phyloP scores from a whole-genome alignment of 2,113 vertebrate species.

The Pontoporia blainvillei region DNA sequence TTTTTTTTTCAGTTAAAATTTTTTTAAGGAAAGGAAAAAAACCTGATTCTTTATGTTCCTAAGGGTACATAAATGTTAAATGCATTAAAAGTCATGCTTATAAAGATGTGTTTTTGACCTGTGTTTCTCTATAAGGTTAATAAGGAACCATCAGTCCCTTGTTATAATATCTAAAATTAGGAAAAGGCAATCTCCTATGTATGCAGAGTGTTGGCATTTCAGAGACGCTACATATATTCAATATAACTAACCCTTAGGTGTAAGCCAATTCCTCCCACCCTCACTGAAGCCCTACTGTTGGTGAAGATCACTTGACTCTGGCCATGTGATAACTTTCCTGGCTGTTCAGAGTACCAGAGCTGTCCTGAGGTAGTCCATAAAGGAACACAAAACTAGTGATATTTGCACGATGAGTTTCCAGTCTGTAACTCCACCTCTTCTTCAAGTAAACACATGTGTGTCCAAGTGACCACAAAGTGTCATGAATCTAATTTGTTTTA shows the following conservation, averaged over 20 bases:
- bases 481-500: background rate
- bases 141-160: background rate
- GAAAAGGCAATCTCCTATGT: background rate
- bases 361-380: background rate
- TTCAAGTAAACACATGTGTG: background rate
- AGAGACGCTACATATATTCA: background rate
- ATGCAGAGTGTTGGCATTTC: background rate
- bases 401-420: background rate
- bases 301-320: background rate
- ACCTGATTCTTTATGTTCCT: background rate
- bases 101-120: background rate
- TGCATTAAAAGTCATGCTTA: background rate
- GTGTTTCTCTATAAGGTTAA: background rate
- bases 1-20: background rate
- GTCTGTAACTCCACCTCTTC: background rate
- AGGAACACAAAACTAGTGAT: background rate
- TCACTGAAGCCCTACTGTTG: background rate
- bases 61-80: background rate
- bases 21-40: background rate
- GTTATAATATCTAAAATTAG: background rate
- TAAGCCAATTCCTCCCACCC: background rate
- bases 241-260: background rate
- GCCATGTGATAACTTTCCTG: background rate
- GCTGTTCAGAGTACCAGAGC: background rate
- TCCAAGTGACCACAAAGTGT: background rate